phyloP scores from a whole-genome alignment of 2,888 invertebrate genomes.

The Bombylius major region DNA sequence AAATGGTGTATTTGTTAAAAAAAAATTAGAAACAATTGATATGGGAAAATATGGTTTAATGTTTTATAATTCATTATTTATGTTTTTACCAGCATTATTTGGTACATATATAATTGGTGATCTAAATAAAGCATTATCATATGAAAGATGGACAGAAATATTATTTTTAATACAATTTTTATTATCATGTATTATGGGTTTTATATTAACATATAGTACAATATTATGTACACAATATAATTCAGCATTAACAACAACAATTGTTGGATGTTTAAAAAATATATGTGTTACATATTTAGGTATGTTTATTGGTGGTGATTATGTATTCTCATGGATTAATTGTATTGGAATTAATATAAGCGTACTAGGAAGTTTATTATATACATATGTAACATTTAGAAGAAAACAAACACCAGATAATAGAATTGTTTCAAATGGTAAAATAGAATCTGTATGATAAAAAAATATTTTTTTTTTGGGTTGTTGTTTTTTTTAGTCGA shows the following conservation, averaged over 20 bases:
- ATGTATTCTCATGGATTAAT: slow-evolving; percentile 86
- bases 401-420: slow-evolving; percentile 34
- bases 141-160: slow-evolving; percentile 58
- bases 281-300: slow-evolving; percentile 94
- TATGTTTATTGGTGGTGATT: slow-evolving; percentile 97
- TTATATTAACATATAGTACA: slow-evolving; percentile 86
- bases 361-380: slow-evolving; percentile 71
- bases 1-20: slow-evolving; percentile 93
- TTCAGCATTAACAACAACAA: slow-evolving; percentile 96
- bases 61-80: slow-evolving; percentile 85
- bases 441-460: slow-evolving; percentile 20
- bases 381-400: slow-evolving; percentile 73
- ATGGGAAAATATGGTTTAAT: slow-evolving; percentile 85
- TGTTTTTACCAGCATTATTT: slow-evolving; percentile 61
- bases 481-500: no score
- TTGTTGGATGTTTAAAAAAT: slow-evolving; percentile 96
- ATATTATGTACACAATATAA: slow-evolving; percentile 92
- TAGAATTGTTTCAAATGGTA: slow-evolving; percentile 8
- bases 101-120: slow-evolving; percentile 69
- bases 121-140: slow-evolving; percentile 50
- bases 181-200: slow-evolving; percentile 92
- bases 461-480: background rate
- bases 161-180: slow-evolving; percentile 70
- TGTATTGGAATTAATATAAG: slow-evolving; percentile 95
- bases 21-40: slow-evolving; percentile 89